Conservation (phyloP, 2,797 vertebrate genomes). For the Arctocebus calabarensis region DNA sequence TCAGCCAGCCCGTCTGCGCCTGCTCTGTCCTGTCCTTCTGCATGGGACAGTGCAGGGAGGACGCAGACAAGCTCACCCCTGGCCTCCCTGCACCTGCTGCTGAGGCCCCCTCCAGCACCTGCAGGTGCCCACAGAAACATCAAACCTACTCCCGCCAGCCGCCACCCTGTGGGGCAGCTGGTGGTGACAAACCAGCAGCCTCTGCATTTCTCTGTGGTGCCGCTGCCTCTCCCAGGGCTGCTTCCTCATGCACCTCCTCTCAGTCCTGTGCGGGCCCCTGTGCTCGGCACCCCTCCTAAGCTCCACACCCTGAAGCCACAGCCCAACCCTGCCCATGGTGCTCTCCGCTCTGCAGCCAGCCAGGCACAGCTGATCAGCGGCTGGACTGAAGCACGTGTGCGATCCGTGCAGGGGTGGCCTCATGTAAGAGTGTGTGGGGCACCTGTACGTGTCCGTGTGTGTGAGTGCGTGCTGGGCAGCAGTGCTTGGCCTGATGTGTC, state of each 20-base stretch:
- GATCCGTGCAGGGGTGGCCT: too few relatives aligned
- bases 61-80: neutral
- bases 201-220: neutral
- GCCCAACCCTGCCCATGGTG: neutral
- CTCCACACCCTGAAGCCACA: neutral
- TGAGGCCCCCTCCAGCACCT: neutral
- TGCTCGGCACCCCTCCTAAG: neutral
- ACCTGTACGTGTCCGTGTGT: neutral
- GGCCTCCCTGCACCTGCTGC: neutral
- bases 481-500: accelerated
- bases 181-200: too few relatives aligned
- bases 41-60: neutral
- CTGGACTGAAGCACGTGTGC: neutral
- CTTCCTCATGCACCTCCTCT: neutral
- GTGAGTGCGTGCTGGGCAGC: neutral
- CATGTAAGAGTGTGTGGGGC: too few relatives aligned
- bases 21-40: neutral
- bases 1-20: too few relatives aligned
- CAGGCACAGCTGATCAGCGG: neutral
- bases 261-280: neutral
- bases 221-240: neutral
- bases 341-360: neutral
- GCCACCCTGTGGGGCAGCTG: neutral
- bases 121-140: neutral
- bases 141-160: neutral